Conservation (phyloP, 2,113 vertebrate genomes). For the Oxyruncus cristatus region DNA sequence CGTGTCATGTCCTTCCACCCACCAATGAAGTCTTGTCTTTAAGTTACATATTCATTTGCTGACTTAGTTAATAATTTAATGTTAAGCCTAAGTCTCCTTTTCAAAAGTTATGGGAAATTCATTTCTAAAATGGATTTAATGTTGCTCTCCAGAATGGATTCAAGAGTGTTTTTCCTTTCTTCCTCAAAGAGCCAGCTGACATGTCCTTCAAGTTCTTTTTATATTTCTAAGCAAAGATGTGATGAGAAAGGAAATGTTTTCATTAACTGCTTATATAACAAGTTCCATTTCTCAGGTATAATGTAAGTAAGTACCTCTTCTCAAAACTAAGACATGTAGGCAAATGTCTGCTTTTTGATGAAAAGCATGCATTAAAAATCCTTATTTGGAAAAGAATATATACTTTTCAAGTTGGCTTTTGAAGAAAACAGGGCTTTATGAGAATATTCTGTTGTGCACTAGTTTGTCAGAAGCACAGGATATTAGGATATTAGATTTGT, state of each 20-base stretch:
- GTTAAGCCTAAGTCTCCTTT: not conserved
- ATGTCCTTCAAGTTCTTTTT: not conserved
- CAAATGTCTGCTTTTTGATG: not conserved
- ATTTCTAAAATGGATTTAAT: not conserved
- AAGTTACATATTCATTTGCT: not conserved
- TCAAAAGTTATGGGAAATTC: not conserved
- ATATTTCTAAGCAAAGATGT: not conserved
- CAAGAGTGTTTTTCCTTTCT: not conserved
- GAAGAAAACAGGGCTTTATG: not conserved
- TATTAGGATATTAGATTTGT: not conserved
- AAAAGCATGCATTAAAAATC: not conserved
- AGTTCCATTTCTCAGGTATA: not conserved
- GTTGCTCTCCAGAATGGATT: not conserved
- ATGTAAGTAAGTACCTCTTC: not conserved
- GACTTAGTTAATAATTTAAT: not conserved
- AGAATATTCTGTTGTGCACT: not conserved
- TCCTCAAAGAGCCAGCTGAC: not conserved
- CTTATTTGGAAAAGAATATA: not conserved
- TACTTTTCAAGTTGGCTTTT: not conserved
- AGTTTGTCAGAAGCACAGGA: not conserved
- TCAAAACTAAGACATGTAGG: not conserved
- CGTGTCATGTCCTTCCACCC: not conserved
- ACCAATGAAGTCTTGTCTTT: not conserved
- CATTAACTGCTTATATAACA: not conserved
- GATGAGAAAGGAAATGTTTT: not conserved